Base-by-base conservation (phyloP, 2,797 vertebrate species). In the Pristis pectinata region DNA sequence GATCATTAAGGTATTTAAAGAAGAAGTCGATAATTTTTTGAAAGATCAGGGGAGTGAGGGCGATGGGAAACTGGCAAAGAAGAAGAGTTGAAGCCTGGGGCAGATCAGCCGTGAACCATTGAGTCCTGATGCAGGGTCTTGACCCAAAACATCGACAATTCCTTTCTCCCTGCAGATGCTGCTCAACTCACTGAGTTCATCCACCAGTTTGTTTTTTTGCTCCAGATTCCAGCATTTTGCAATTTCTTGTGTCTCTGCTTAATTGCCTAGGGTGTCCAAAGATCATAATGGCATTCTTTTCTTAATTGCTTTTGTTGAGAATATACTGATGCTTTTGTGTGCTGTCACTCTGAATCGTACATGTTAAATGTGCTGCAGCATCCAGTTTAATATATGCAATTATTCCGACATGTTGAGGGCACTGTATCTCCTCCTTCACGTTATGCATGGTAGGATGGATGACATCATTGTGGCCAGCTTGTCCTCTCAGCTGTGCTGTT, bases 401-500 rank as follows among this genome's bases (percentile, higher is more conserved):
- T 64, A 34, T 59, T 34, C 44, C 87, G 30, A 56, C 30, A 30
- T 3, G 34, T n/a, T 2, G 7, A 64, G 11, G 87, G 9, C 59
- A 59, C 53, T 4, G 13, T 56, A 11, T 34, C 53, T 87, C 30
- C n/a, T 91, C 34, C 56, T 37, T 64, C 27, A 9, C 56, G 8
- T 2, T 19, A 56, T 59, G 53, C 53, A 59, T 87, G 83, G 27
- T 87, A 53, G 11, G 10, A 19, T n/a, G n/a, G 34, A 41, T 91
- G 56, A 61, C 59, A 61, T 91, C 59, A 61, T 22, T 37, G 59
- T n/a, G 61, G 15, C 34, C 7, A 64, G 87, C 59, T 64, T 91
- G 87, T 91, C 59, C 61, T 61, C 37, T 59, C 87, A 91, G 59
- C 87, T 91, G 87, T 91, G 59, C 34, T 8, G n/a, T 91, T 17